These are phyloP conservation scores for Ischnus inquisitorius DNA, from an alignment of 2,888 invertebrate species.

Conservation along the genomic window DNA sequence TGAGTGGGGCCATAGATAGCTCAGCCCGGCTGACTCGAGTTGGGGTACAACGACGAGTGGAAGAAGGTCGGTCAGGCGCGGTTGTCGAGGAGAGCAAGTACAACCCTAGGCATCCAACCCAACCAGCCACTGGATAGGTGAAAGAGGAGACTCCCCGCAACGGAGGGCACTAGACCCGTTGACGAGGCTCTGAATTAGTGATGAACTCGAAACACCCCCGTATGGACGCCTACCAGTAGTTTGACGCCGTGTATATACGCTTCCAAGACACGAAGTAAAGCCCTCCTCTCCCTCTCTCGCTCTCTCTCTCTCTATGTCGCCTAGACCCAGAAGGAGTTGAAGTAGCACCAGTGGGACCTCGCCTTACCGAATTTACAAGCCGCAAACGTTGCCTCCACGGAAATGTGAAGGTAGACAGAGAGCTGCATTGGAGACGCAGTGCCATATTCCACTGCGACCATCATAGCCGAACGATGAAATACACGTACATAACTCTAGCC, in stretches of 20 bases:
- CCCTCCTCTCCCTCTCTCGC: no score
- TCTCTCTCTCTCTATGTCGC: slow-evolving; percentile 43
- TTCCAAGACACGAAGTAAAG: slow-evolving; percentile 52
- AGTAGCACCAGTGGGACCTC: slow-evolving; percentile 37
- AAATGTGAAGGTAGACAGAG: slow-evolving; percentile 48
- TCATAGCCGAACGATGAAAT: slow-evolving; percentile 25
- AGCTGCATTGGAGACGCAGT: slow-evolving; percentile 51
- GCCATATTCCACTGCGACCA: slow-evolving; percentile 37
- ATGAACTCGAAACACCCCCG: slow-evolving; percentile 72
- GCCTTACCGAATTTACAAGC: slow-evolving; percentile 61
- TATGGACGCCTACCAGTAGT: slow-evolving; percentile 56
- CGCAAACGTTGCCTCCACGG: slow-evolving; percentile 1
- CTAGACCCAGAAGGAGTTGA: slow-evolving; percentile 8
- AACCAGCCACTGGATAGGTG: slow-evolving; percentile 67
- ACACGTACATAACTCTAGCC: not conserved
- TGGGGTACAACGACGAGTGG: slow-evolving; percentile 37
- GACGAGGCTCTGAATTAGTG: slow-evolving; percentile 80
- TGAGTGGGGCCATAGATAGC: slow-evolving; percentile 63
- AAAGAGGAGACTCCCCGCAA: slow-evolving; percentile 71
- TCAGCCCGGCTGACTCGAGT: slow-evolving; percentile 42
- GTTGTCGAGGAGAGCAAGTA: slow-evolving; percentile 39
- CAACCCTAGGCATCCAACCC: slow-evolving; percentile 25
- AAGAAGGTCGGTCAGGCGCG: slow-evolving; percentile 63
- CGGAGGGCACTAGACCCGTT: slow-evolving; percentile 76
- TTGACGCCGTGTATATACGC: slow-evolving; percentile 46